Base-by-base conservation (phyloP, 2,888 invertebrate genomes). In the Margaritifera margaritifera region DNA sequence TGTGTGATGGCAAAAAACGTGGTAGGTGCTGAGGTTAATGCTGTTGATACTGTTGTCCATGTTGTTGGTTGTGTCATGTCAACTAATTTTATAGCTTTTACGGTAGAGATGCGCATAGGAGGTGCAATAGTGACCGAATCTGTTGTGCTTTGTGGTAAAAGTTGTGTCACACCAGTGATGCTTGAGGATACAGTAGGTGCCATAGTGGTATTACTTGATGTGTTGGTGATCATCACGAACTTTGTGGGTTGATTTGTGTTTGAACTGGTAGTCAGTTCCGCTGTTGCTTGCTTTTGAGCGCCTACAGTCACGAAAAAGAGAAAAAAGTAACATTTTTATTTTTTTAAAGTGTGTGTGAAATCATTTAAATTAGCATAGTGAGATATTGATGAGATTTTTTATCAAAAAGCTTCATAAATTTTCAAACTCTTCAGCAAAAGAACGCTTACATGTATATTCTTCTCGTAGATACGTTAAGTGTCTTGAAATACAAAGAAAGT, bases 151-250 rank as follows among this genome's bases (percentile, higher is more conserved):
- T 52, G 52, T 54, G 53, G 19, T 56, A 54, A 51, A 18, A 31
- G 42, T 25, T 64, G 60, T 3, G 65, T 61, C 4, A 52, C 8
- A 51, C 11, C 20, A 42, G 62, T 31, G 22, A 56, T 69, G 52
- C 57, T 67, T 61, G 60, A 55, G n/a, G 42, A 51, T n/a, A 31
- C 42, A 62, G 24, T 25, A 8, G 60, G 42, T 6, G 61, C 61
- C 24, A 61, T 61, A 24, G 66, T 15, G 19, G 27, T 51, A 18
- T 25, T 19, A 52, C 59, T 66, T 52, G 53, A 59, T 22, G 20
- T 24, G 27, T 27, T 64, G 42, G 42, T 11, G 42, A 42, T 42
- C 42, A 11, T 11, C 42, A 15, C 42, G 15, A 42, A 42, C 15
- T 42, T 8, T 42, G 2, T 42, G 64, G 22, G 56, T 71, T 2